phyloP scores from a whole-genome alignment of 2,888 invertebrate species.

The Drosophila falleni region DNA sequence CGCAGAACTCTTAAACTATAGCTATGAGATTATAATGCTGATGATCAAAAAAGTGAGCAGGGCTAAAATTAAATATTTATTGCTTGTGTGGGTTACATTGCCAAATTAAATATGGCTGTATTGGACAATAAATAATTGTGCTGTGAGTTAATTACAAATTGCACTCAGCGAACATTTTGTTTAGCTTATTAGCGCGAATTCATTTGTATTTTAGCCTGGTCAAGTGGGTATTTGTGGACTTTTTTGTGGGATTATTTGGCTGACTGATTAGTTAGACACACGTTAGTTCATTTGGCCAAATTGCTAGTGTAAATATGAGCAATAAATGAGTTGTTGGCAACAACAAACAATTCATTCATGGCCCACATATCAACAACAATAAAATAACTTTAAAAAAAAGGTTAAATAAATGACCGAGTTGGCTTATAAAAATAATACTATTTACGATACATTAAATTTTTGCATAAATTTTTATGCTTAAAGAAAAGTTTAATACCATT shows the following conservation, averaged over 20 bases:
- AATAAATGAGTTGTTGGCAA: constrained; percentile 44
- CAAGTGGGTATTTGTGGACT: constrained; percentile 37
- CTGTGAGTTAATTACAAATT: constrained; percentile 73
- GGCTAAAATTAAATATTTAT: constrained; percentile 61
- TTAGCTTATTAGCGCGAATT: constrained; percentile 69
- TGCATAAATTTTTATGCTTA: constrained; percentile 5
- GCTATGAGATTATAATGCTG: neutral
- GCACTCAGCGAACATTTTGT: constrained; percentile 69
- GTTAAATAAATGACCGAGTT: constrained; percentile 17
- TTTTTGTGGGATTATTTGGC: constrained; percentile 43
- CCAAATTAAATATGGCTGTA: constrained; percentile 49
- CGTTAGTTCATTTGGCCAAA: constrained; percentile 66
- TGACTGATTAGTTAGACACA: constrained; percentile 49
- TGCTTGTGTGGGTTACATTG: constrained; percentile 31
- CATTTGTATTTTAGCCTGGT: constrained; percentile 14
- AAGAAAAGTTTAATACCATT: neutral
- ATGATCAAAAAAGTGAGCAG: constrained; percentile 29
- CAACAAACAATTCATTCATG: constrained; percentile 33
- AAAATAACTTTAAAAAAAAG: constrained; percentile 7
- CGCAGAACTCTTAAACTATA: neutral
- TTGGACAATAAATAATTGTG: constrained; percentile 78
- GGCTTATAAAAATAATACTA: constrained; percentile 34
- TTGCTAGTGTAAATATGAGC: constrained; percentile 61
- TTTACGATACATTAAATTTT: constrained; percentile 20
- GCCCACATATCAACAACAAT: constrained; percentile 13